phyloP scores from a whole-genome alignment of 2,113 vertebrate genomes.

The Turnix velox region DNA sequence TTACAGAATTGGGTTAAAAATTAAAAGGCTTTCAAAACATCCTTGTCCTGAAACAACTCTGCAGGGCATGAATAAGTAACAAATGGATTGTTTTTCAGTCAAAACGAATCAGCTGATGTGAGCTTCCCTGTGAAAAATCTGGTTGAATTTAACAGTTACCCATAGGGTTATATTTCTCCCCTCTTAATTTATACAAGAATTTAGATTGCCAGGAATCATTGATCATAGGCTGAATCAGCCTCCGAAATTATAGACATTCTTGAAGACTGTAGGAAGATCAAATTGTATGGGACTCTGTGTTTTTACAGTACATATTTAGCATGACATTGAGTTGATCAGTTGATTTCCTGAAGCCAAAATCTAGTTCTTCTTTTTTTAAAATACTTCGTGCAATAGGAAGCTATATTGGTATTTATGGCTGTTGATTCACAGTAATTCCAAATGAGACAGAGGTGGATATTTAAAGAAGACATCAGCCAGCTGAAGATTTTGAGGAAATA shows the following conservation, averaged over 20 bases:
- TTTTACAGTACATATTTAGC: not conserved
- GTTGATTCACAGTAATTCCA: not conserved
- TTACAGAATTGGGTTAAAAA: not conserved
- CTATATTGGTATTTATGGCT: not conserved
- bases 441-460: not conserved
- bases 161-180: not conserved
- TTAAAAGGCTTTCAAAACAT: conserved; percentile 23
- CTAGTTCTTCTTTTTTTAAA: not conserved
- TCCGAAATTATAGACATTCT: not conserved
- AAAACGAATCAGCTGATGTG: not conserved
- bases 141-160: not conserved
- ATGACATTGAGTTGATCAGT: not conserved
- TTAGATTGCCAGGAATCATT: not conserved
- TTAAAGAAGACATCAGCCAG: not conserved
- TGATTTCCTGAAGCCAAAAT: not conserved
- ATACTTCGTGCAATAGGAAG: not conserved
- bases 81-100: conserved; percentile 30
- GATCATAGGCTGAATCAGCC: not conserved
- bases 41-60: conserved; percentile 30
- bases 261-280: not conserved
- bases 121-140: not conserved
- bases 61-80: conserved; percentile 28
- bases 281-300: not conserved
- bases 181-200: not conserved
- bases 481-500: not conserved